Evolutionary conservation across 2,888 invertebrate species (phyloP).

Genomic region (Chironomus tentans): DNA sequence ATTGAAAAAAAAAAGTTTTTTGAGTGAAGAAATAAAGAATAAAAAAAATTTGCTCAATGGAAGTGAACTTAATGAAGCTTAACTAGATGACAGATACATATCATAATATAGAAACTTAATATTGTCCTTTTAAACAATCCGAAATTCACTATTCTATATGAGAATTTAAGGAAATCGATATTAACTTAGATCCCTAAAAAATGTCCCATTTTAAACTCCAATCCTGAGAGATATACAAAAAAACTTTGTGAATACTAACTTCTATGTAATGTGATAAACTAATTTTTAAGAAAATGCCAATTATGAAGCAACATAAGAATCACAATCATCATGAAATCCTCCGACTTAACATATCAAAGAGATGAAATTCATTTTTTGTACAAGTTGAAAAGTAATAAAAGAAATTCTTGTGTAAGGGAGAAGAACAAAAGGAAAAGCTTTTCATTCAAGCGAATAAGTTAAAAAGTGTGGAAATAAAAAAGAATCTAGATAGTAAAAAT

Average conservation of each 20-base stretch:
- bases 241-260: no score
- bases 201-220: no score
- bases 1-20: background rate
- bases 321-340: no score
- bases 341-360: slow-evolving; percentile 15
- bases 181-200: no score
- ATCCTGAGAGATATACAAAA: no score
- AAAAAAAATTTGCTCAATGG: background rate
- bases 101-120: no score
- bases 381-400: background rate
- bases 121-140: no score
- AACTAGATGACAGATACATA: no score
- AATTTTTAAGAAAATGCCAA: background rate
- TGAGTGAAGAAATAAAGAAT: background rate
- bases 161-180: no score
- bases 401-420: background rate
- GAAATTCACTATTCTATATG: no score
- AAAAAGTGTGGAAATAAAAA: background rate
- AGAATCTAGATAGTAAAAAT: slow-evolving; percentile 23
- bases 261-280: background rate
- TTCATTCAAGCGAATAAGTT: slow-evolving; percentile 12
- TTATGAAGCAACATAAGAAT: no score
- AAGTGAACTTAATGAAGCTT: background rate
- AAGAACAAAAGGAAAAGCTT: background rate
- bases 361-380: background rate